Conservation (phyloP, 2,888 invertebrate species). For the Anoplius nigerrimus region DNA sequence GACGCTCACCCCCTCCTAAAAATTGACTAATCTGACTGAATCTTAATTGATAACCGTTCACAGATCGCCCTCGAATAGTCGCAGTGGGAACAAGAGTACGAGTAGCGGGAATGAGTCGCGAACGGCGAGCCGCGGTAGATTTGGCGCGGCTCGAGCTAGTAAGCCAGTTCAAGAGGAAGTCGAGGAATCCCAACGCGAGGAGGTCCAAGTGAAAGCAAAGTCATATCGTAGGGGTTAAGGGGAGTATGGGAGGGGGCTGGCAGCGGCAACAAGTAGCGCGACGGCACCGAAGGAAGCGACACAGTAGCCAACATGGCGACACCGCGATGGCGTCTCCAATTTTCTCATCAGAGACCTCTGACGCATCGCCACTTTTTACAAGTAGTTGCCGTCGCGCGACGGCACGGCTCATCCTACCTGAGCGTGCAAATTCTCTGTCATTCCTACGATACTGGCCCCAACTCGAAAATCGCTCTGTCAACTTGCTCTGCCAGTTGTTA, state of each 20-base stretch:
- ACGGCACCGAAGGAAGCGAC: not conserved
- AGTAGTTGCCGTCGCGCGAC: no score
- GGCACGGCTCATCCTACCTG: no score
- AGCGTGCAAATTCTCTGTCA: no score
- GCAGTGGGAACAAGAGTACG: conserved; percentile 43
- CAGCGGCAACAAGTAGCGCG: not conserved
- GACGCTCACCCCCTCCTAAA: not conserved
- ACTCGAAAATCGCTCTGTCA: no score
- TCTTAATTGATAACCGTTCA: conserved; percentile 32
- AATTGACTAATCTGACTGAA: conserved; percentile 10
- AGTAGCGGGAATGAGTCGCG: conserved; percentile 47
- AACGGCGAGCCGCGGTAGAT: conserved; percentile 62
- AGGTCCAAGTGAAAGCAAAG: conserved; percentile 67
- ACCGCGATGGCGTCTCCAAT: no score
- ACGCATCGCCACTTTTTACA: no score
- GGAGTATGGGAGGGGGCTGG: not conserved
- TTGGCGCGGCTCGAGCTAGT: conserved; percentile 56
- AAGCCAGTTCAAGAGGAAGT: conserved; percentile 64
- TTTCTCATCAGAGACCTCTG: no score
- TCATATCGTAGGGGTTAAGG: conserved; percentile 64
- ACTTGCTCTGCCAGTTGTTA: no score
- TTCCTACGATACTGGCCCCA: no score
- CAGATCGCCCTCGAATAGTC: conserved; percentile 49
- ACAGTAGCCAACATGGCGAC: not conserved
- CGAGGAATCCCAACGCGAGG: conserved; percentile 67